These are phyloP conservation scores for Porites evermanni DNA, from an alignment of 92 coral and sea anemone species.

Conservation along the genomic window DNA sequence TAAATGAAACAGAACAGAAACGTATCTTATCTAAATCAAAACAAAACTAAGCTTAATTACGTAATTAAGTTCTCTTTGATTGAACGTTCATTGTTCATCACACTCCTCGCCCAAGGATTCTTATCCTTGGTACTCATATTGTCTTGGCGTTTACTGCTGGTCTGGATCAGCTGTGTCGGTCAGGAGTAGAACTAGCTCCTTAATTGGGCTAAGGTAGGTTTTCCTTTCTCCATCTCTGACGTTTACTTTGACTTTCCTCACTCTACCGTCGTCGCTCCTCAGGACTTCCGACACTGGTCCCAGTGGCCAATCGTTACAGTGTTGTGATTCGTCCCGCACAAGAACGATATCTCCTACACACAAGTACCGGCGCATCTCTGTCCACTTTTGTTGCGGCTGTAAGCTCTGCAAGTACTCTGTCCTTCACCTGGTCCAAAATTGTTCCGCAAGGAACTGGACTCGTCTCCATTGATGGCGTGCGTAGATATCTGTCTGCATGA, in stretches of 20 bases:
- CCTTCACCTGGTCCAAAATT: slow-evolving; percentile 41
- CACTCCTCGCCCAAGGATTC: slow-evolving; percentile 43
- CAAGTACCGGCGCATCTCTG: slow-evolving; percentile 11
- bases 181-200: slow-evolving; percentile 19
- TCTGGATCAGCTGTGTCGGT: not conserved
- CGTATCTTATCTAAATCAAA: slow-evolving; percentile 27
- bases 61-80: slow-evolving; percentile 26
- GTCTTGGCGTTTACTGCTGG: not conserved
- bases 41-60: slow-evolving; percentile 29
- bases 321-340: slow-evolving; percentile 16
- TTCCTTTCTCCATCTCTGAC: slow-evolving; percentile 3
- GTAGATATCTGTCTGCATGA: slow-evolving; percentile 26
- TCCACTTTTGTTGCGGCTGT: slow-evolving; percentile 35
- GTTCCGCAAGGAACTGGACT: slow-evolving; percentile 31
- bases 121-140: slow-evolving; percentile 9
- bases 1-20: slow-evolving; percentile 26
- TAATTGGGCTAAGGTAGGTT: not conserved
- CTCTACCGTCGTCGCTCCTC: slow-evolving; percentile 5
- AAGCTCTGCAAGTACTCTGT: slow-evolving; percentile 39
- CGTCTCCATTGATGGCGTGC: slow-evolving; percentile 42
- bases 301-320: slow-evolving; percentile 31
- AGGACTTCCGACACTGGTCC: slow-evolving; percentile 7
- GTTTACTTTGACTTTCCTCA: slow-evolving; percentile 1
- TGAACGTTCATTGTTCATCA: slow-evolving; percentile 25
- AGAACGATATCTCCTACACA: slow-evolving; percentile 35